Percentiles rank a stretch among this genome's conserved stretches.
phyloP scores from a whole-genome alignment of 2,797 vertebrate genomes.

The Erpetoichthys calabaricus region DNA sequence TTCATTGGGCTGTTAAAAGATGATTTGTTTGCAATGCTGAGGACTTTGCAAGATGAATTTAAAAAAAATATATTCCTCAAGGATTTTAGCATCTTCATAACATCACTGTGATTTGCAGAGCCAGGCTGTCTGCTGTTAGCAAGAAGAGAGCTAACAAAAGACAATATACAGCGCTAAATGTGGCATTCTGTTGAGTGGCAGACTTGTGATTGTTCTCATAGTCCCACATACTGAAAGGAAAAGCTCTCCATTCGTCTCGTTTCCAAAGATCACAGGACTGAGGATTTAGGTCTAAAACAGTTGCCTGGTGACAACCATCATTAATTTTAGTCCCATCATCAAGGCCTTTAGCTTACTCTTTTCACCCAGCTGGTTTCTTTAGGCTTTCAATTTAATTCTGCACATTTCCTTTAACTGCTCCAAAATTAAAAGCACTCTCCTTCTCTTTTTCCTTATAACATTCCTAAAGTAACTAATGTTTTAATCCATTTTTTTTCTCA shows the following conservation, averaged over 20 bases:
- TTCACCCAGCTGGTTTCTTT: not conserved
- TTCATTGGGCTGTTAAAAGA: too few relatives aligned
- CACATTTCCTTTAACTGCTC: not conserved
- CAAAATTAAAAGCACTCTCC: not conserved
- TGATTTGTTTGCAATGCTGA: too few relatives aligned
- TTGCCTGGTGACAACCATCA: conserved; percentile 6
- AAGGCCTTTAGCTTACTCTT: not conserved
- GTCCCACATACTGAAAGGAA: not conserved
- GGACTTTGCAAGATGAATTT: too few relatives aligned
- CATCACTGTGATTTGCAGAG: too few relatives aligned
- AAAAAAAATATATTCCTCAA: too few relatives aligned
- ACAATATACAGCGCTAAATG: too few relatives aligned
- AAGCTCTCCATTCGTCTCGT: not conserved
- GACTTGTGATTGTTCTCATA: too few relatives aligned
- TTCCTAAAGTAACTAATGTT: not conserved
- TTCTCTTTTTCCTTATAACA: too few relatives aligned
- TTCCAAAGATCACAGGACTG: not conserved
- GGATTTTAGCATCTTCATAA: too few relatives aligned
- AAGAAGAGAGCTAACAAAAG: too few relatives aligned
- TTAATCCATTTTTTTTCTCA: not conserved
- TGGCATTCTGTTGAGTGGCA: too few relatives aligned
- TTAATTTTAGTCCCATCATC: not conserved
- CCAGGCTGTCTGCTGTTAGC: too few relatives aligned
- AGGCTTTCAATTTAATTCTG: not conserved
- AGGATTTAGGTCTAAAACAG: conserved; percentile 2